Base-by-base conservation (phyloP, 1,140 invertebrate species). In the Macrocentrus cingulum region DNA sequence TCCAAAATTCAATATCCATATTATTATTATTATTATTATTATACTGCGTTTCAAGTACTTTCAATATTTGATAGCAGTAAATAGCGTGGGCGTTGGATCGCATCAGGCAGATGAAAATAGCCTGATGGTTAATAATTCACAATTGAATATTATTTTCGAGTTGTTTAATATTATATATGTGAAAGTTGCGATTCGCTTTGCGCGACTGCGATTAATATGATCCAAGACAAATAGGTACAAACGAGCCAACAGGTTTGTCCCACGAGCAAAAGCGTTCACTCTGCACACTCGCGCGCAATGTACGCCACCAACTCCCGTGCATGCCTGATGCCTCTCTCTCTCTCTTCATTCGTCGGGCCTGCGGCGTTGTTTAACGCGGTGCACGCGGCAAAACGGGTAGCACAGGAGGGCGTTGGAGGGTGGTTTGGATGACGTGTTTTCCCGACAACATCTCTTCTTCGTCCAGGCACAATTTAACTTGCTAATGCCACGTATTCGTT, bases 401-500 rank as follows among this genome's bases (percentile, higher is more conserved):
- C 20, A n/a, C 4, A 29, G 25, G 25, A 29, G 19, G 22, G 19
- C 29, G 45, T 48, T 13, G 45, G 19, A 11, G 45, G 52, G 45
- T 42, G 39, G 37, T 56, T 51, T 32, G 53, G 32, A 63, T 56
- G 56, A 59, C 45, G 57, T 60, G 61, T 63, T 63, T 63, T 56
- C 39, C 57, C 48, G 57, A 60, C 52, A 56, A 63, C 60, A 61
- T 61, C 61, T 57, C 61, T 59, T 62, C 61, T 63, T 50, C 53
- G 56, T 60, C 48, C 44, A 56, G 52, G 60, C 44, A 25, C 32
- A 41, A 70, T 71, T 71, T 71, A 49, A 71, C 69, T 71, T 71
- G 69, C 68, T 70, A 70, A 71, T 71, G 52, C 50, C 42, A 7
- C 59, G 51, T 46, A 63, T 67, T 68, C 69, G 67, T 71, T 71